Evolutionary conservation across 2,888 invertebrate species (phyloP).

Genomic region (Drosophila kokeensis): DNA sequence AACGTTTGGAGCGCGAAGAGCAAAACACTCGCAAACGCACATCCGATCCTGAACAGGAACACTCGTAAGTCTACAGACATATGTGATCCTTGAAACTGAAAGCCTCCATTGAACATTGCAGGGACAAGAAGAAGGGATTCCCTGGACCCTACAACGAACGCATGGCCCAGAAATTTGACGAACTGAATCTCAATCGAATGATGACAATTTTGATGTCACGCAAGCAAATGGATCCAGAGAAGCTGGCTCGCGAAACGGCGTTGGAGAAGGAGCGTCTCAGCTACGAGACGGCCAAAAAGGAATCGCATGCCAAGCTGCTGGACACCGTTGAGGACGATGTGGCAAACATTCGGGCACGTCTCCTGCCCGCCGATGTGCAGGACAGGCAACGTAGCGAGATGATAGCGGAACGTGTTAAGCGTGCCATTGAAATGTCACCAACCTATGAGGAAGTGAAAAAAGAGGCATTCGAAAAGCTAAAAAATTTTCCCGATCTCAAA

Average conservation of each 20-base stretch:
- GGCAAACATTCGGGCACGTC: conserved; percentile 78
- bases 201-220: conserved; percentile 84
- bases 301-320: conserved; percentile 73
- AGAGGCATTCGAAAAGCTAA: conserved; percentile 61
- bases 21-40: conserved; percentile 60
- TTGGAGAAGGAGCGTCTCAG: conserved; percentile 89
- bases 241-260: conserved; percentile 87
- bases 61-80: conserved; percentile 28
- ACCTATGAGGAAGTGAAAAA: conserved; percentile 61
- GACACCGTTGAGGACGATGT: conserved; percentile 78
- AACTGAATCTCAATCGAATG: conserved; percentile 88
- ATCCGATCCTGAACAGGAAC: conserved; percentile 62
- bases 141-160: conserved; percentile 70
- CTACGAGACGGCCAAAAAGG: conserved; percentile 83
- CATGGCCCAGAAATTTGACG: conserved; percentile 86
- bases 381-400: conserved; percentile 81
- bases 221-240: conserved; percentile 83
- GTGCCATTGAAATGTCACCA: conserved; percentile 60
- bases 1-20: conserved; percentile 80
- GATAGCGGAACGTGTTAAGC: conserved; percentile 71
- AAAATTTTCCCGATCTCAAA: conserved; percentile 64
- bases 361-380: conserved; percentile 85
- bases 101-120: background rate
- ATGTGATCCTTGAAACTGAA: background rate
- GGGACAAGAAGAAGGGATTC: background rate